A percentile compares a stretch with the other conserved stretches of the same genome.
Evolutionary conservation across 1,140 invertebrate species (phyloP).

Genomic region (Olivierus martensii): DNA sequence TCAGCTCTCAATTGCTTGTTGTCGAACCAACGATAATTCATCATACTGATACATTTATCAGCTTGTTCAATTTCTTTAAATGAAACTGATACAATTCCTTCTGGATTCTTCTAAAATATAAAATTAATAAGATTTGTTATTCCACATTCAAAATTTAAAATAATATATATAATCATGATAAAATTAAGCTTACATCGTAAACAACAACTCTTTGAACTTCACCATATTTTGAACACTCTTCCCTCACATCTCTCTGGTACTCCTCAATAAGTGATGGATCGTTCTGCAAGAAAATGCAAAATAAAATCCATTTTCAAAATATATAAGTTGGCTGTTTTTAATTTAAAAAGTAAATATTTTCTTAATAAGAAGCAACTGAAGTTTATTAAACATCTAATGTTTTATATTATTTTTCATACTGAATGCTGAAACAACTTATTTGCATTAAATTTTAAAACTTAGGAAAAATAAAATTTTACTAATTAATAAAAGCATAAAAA

Average conservation of each 20-base stretch:
- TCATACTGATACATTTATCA: constrained; percentile 68
- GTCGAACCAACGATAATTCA: constrained; percentile 87
- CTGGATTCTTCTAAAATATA: constrained; percentile 60
- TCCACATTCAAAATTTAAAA: too few species aligned
- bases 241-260: constrained; percentile 76
- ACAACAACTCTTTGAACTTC: constrained; percentile 81
- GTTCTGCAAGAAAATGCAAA: constrained; percentile 30
- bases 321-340: too few species aligned
- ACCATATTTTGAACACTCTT: constrained; percentile 83
- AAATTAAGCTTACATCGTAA: constrained; percentile 78
- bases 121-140: background rate
- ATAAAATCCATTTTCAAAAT: too few species aligned
- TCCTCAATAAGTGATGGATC: constrained; percentile 79
- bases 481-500: too few species aligned
- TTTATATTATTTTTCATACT: too few species aligned
- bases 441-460: too few species aligned
- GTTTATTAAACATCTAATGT: too few species aligned
- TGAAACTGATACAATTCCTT: constrained; percentile 82
- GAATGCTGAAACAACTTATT: too few species aligned
- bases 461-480: too few species aligned
- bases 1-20: constrained; percentile 67
- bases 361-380: too few species aligned
- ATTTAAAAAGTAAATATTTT: too few species aligned
- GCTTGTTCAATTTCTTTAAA: constrained; percentile 84
- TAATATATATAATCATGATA: too few species aligned